Evolutionary conservation across 2,888 invertebrate species (phyloP), one percentile per base, ranked within the genome.

Genomic region (Orchesella flavescens): DNA sequence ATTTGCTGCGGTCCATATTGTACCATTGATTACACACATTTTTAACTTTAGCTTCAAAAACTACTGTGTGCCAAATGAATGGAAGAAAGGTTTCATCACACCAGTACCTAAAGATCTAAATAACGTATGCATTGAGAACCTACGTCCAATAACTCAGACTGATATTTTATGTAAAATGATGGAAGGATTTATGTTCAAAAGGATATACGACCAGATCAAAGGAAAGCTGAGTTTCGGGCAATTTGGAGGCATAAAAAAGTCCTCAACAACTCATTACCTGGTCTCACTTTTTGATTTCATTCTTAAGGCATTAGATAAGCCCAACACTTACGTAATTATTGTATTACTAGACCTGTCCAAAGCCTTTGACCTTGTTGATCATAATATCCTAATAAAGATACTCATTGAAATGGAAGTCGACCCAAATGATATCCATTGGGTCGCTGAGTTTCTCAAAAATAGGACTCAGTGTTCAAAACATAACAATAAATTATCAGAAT

Each of bases 41-140:
- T 43, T 68, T 17, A 76, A 76, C 23, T 44, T 44, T 23, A 57
- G 68, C 9, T 76, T 23, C 57, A 53, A 21, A 1, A n/a, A 66
- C 0, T 9, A 57, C 1, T 3, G 17, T 19, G 43, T 76, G 0
- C 76, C 76, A 1, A 57, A 9, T 59, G 44, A 68, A 23, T 76
- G 76, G 76, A 76, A 66, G 24, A 66, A 44, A 17, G 75, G 75
- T n/a, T 75, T n/a, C 19, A 55, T 76, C 5, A 76, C 76, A 0
- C 75, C 75, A 13, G 12, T 75, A 0, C 75, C 53, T 2, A 75
- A 75, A 43, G 75, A 65, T 17, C 2, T 17, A 24, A 65, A n/a
- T 34, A 34, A 53, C 17, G 34, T 75, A 13, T 15, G 5, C 3
- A 44, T 74, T 46, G 46, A 74, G 10, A 74, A 19, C 9, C 21